Percentiles rank a stretch among this genome's conserved stretches.
Evolutionary conservation across 2,888 invertebrate genomes (phyloP).

Genomic region (Clepsis dumicolana): DNA sequence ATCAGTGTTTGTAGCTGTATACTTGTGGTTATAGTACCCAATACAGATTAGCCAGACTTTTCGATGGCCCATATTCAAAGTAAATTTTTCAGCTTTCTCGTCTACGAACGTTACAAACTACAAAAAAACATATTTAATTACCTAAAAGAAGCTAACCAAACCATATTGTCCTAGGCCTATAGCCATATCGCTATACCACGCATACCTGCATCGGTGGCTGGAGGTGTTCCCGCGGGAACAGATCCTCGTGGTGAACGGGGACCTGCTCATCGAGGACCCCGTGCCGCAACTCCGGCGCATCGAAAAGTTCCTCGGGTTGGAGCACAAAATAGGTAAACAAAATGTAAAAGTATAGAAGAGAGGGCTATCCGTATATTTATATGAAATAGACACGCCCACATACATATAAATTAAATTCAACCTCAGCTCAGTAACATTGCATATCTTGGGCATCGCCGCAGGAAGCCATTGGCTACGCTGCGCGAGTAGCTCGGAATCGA

Average conservation of each 20-base stretch:
- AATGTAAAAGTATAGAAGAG: neutral
- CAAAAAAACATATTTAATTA: neutral
- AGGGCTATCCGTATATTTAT: neutral
- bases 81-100: too few species aligned
- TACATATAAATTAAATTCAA: too few species aligned
- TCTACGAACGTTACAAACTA: neutral
- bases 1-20: too few species aligned
- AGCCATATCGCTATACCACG: slow-evolving; percentile 95
- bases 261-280: slow-evolving; percentile 95
- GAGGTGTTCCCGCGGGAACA: slow-evolving; percentile 96
- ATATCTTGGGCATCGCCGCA: too few species aligned
- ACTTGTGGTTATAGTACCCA: too few species aligned
- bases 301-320: slow-evolving; percentile 94
- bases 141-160: neutral
- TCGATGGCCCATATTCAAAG: too few species aligned
- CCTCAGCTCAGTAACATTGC: too few species aligned
- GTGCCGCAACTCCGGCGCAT: slow-evolving; percentile 94
- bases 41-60: too few species aligned
- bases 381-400: neutral
- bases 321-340: slow-evolving; percentile 81
- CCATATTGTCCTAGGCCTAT: slow-evolving; percentile 85
- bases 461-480: too few species aligned
- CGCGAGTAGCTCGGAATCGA: too few species aligned
- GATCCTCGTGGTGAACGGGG: slow-evolving; percentile 97
- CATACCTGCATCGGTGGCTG: slow-evolving; percentile 96